These are phyloP conservation scores for Helicoverpa assulta DNA, from an alignment of 2,888 invertebrate species.

Conservation along the genomic window DNA sequence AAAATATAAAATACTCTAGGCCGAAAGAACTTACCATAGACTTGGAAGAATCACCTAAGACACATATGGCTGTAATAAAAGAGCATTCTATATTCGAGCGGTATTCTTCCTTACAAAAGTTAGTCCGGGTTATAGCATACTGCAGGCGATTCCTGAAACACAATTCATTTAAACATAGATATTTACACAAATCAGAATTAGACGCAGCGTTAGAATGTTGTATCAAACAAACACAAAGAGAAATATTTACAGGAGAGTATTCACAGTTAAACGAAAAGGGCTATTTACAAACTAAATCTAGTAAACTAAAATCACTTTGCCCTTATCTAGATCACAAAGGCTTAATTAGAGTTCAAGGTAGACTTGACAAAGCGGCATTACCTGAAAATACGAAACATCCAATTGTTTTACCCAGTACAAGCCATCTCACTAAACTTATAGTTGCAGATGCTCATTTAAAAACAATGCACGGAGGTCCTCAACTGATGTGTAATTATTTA, in stretches of 20 bases:
- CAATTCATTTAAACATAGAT: not conserved
- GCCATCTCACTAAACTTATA: conserved; percentile 5
- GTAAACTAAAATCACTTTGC: too few relatives aligned
- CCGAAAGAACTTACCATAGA: conserved; percentile 6
- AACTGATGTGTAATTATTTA: not conserved
- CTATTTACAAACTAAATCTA: not conserved
- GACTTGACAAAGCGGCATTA: not conserved
- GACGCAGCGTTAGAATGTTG: not conserved
- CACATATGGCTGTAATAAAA: too few relatives aligned
- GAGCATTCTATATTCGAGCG: too few relatives aligned
- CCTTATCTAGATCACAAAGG: not conserved
- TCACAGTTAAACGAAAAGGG: conserved; percentile 1
- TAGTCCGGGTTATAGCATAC: too few relatives aligned
- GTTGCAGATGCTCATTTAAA: conserved; percentile 10
- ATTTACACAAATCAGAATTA: not conserved
- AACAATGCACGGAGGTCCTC: conserved; percentile 10
- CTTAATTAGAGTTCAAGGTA: conserved; percentile 8
- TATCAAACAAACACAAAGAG: too few relatives aligned
- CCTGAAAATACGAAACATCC: conserved; percentile 2
- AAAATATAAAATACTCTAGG: conserved; percentile 7
- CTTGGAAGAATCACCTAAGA: conserved; percentile 11
- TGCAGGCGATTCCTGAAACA: too few relatives aligned
- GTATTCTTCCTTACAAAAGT: too few relatives aligned
- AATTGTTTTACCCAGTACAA: conserved; percentile 1
- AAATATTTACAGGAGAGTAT: not conserved